phyloP scores from a whole-genome alignment of 2,888 invertebrate species.

The Dioctria linearis region DNA sequence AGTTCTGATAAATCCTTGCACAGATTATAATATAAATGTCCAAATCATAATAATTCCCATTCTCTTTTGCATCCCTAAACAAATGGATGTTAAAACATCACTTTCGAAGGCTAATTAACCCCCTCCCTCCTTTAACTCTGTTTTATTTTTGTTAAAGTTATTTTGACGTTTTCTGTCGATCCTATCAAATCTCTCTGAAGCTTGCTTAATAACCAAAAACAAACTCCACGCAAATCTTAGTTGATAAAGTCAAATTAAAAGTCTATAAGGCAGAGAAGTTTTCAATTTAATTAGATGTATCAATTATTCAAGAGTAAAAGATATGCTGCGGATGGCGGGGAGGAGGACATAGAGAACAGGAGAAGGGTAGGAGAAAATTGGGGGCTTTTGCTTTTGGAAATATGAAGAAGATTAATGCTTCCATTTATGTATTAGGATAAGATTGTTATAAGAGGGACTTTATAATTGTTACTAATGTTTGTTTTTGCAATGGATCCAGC shows the following conservation, averaged over 20 bases:
- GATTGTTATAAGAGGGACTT: too few species aligned
- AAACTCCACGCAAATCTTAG: slow-evolving; percentile 11
- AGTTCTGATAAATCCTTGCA: too few species aligned
- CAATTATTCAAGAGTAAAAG: slow-evolving; percentile 31
- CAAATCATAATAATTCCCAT: too few species aligned
- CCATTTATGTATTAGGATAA: too few species aligned
- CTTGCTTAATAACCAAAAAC: slow-evolving; percentile 29
- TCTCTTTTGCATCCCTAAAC: neutral
- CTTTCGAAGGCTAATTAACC: slow-evolving; percentile 3
- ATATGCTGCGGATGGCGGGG: neutral
- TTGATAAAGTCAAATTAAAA: slow-evolving; percentile 34
- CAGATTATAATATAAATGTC: too few species aligned
- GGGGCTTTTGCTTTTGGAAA: too few species aligned
- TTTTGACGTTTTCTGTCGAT: slow-evolving; percentile 25
- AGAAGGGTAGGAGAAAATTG: too few species aligned
- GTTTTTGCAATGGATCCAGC: too few species aligned
- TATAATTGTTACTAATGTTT: too few species aligned
- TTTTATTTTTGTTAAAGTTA: slow-evolving; percentile 13
- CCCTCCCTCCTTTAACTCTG: neutral
- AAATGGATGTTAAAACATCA: neutral
- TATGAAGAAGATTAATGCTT: too few species aligned
- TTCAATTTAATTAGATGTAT: slow-evolving; percentile 39
- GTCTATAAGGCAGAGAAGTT: slow-evolving; percentile 6
- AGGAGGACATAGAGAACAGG: too few species aligned
- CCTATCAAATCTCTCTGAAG: slow-evolving; percentile 18